Evolutionary conservation across 2,797 vertebrate genomes (phyloP).

Genomic region (Darevskia nairensis): DNA sequence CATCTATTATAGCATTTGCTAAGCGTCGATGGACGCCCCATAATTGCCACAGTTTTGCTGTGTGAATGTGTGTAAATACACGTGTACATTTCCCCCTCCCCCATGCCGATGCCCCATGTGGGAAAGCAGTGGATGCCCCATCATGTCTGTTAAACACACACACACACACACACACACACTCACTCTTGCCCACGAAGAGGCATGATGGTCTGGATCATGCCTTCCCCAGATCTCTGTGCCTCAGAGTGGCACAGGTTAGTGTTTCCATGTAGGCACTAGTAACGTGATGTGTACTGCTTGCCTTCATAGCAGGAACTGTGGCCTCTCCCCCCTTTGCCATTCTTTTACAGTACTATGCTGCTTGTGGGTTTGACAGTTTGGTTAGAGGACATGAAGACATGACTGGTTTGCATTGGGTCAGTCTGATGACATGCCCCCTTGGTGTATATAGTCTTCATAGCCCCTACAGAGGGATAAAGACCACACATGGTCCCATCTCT

Average conservation of each 20-base stretch:
- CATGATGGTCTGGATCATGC: no score
- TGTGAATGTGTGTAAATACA: not conserved
- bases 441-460: not conserved
- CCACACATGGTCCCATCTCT: not conserved
- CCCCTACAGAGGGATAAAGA: not conserved
- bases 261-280: no score
- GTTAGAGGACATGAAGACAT: not conserved
- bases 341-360: not conserved
- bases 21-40: no score
- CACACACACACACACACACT: not conserved
- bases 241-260: not conserved
- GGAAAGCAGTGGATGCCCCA: not conserved
- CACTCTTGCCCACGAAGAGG: no score
- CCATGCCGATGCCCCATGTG: not conserved
- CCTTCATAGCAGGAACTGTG: not conserved
- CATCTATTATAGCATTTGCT: no score
- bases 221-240: not conserved
- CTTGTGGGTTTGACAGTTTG: not conserved
- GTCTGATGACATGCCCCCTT: not conserved
- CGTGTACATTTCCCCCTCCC: no score
- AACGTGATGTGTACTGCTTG: not conserved
- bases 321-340: not conserved
- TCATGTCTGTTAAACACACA: not conserved
- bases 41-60: no score
- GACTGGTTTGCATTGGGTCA: not conserved